A percentile compares a stretch with the other conserved stretches of the same genome.
These are phyloP conservation scores for Phymorhynchus buccinoides DNA, from an alignment of 1,140 invertebrate genomes.

Conservation along the genomic window DNA sequence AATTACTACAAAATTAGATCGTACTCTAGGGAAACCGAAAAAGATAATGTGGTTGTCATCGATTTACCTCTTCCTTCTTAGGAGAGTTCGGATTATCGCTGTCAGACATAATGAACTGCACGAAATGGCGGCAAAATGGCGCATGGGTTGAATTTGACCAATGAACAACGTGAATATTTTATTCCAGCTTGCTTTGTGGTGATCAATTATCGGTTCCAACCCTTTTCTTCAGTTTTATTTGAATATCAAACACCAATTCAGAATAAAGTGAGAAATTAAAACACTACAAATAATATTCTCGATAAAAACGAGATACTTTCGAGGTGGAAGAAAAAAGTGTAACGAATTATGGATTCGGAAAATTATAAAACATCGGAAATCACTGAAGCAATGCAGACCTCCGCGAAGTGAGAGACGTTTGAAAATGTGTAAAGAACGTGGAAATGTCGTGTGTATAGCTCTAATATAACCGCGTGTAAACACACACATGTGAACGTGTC, in stretches of 20 bases:
- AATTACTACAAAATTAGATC: not conserved
- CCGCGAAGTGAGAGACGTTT: too few relatives aligned
- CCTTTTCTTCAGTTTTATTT: not conserved
- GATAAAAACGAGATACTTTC: not conserved
- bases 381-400: too few relatives aligned
- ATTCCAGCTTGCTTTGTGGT: not conserved
- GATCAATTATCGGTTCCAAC: not conserved
- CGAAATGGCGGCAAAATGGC: constrained; percentile 65
- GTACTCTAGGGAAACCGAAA: not conserved
- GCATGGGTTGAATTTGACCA: constrained; percentile 53
- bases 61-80: constrained; percentile 43
- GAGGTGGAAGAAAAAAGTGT: not conserved
- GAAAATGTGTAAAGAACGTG: too few relatives aligned
- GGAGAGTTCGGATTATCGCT: constrained; percentile 51
- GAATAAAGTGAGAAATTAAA: constrained; percentile 7
- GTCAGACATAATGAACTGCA: constrained; percentile 60
- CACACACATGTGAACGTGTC: too few relatives aligned
- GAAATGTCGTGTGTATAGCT: too few relatives aligned
- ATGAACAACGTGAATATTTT: constrained; percentile 41
- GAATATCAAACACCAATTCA: not conserved
- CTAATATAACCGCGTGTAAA: too few relatives aligned
- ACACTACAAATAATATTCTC: not conserved
- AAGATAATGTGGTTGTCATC: not conserved
- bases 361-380: too few relatives aligned
- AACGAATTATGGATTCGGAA: not conserved